Evolutionary conservation across 1,140 invertebrate genomes (phyloP).

Genomic region (Sycophila sp.): DNA sequence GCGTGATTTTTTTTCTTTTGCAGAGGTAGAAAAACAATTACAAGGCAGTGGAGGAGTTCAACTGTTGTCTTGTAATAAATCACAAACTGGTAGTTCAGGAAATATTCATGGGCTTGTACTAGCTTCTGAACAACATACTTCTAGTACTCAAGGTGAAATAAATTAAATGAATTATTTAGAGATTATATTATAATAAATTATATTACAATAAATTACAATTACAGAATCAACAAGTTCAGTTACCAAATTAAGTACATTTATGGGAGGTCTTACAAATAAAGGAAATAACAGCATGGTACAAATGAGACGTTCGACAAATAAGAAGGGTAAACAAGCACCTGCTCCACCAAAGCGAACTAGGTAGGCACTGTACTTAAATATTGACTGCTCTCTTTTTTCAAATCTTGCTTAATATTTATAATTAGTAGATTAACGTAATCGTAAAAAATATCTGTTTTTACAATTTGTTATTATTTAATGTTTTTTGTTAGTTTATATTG

Average conservation of each 20-base stretch:
- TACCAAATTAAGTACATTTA: conserved; percentile 76
- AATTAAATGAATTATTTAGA: too few relatives aligned
- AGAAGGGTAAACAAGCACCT: conserved; percentile 92
- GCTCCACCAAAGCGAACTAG: conserved; percentile 93
- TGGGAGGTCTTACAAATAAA: conserved; percentile 67
- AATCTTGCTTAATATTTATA: background rate
- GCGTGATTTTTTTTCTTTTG: conserved; percentile 9
- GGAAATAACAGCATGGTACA: conserved; percentile 77
- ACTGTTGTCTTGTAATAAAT: conserved; percentile 76
- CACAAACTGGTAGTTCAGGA: conserved; percentile 72
- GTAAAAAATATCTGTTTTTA: background rate
- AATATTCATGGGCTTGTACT: conserved; percentile 73
- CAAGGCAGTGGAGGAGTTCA: conserved; percentile 72
- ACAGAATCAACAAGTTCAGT: conserved; percentile 69
- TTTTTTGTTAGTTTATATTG: background rate
- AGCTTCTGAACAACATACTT: conserved; percentile 65
- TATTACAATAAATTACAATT: too few relatives aligned
- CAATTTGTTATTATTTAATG: background rate
- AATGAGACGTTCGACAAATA: conserved; percentile 86
- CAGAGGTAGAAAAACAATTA: conserved; percentile 88
- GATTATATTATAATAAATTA: too few relatives aligned
- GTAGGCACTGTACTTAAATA: too few relatives aligned
- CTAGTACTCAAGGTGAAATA: conserved; percentile 54
- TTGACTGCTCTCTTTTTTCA: conserved; percentile 16
- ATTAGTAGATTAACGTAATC: background rate